Evolutionary conservation across 2,113 vertebrate genomes (phyloP).

Genomic region (Phalacrocorax carbo): DNA sequence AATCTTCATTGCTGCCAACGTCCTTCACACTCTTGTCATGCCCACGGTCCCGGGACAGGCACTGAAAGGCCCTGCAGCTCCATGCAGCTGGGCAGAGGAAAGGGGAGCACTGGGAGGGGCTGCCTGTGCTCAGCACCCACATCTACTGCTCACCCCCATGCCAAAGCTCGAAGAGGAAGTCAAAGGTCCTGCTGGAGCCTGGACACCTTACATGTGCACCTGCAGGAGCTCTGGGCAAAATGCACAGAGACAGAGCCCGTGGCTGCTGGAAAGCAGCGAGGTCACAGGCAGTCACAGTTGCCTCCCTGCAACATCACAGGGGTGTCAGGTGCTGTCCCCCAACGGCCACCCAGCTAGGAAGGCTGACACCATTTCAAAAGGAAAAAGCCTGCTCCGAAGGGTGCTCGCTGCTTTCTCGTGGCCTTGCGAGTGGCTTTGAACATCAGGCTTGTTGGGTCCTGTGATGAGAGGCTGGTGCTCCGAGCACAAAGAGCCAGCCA

Average conservation of each 20-base stretch:
- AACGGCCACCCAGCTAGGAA: rapidly evolving
- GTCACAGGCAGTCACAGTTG: not conserved
- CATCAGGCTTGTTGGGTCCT: not conserved
- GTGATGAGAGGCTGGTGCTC: not conserved
- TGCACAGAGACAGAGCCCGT: rapidly evolving
- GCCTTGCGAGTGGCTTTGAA: not conserved
- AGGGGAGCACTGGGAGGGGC: not conserved
- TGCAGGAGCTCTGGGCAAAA: not conserved
- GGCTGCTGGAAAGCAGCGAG: not conserved
- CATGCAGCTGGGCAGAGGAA: rapidly evolving
- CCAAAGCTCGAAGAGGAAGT: not conserved
- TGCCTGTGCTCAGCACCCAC: not conserved
- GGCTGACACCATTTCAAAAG: not conserved
- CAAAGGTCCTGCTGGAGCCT: not conserved
- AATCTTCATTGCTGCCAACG: rapidly evolving
- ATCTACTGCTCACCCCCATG: not conserved
- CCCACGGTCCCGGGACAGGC: rapidly evolving
- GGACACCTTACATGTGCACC: rapidly evolving
- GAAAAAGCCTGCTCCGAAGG: not conserved
- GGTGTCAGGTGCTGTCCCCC: rapidly evolving
- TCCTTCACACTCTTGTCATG: rapidly evolving
- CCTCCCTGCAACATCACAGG: rapidly evolving
- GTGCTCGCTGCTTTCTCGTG: not conserved
- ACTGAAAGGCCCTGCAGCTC: rapidly evolving
- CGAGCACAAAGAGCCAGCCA: not conserved